Evolutionary conservation across 2,797 vertebrate species (phyloP).

Genomic region (Hemitrygon akajei): DNA sequence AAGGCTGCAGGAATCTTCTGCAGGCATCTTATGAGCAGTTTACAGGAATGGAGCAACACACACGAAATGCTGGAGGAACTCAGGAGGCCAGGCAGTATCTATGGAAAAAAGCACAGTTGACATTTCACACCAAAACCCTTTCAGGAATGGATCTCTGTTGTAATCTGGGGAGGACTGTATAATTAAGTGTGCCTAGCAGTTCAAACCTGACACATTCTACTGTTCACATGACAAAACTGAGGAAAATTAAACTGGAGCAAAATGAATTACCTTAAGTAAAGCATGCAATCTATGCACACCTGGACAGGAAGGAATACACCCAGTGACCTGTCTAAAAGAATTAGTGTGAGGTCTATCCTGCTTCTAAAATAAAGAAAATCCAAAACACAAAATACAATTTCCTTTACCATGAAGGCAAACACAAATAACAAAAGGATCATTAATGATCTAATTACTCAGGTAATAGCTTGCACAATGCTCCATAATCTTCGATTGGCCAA

Average conservation of each 20-base stretch:
- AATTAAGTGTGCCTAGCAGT: background rate
- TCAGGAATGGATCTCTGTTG: too few species aligned
- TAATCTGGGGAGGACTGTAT: too few species aligned
- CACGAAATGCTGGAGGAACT: too few species aligned
- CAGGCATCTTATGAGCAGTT: too few species aligned
- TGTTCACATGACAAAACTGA: background rate
- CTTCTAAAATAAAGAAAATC: background rate
- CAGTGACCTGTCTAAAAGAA: background rate
- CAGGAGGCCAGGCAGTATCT: too few species aligned
- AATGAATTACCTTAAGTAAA: background rate
- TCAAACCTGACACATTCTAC: background rate
- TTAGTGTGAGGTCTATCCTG: background rate
- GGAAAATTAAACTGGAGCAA: background rate
- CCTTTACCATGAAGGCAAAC: background rate
- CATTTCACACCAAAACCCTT: too few species aligned
- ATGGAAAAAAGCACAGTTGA: too few species aligned
- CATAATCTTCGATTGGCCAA: background rate
- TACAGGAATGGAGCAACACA: too few species aligned
- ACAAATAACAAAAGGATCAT: background rate
- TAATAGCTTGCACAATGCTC: background rate
- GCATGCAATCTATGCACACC: background rate
- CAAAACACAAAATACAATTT: background rate
- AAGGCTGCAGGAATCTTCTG: too few species aligned
- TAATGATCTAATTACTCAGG: background rate
- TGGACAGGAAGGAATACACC: background rate